Evolutionary conservation across 2,113 vertebrate genomes (phyloP).

Genomic region (Poicephalus meyeri): DNA sequence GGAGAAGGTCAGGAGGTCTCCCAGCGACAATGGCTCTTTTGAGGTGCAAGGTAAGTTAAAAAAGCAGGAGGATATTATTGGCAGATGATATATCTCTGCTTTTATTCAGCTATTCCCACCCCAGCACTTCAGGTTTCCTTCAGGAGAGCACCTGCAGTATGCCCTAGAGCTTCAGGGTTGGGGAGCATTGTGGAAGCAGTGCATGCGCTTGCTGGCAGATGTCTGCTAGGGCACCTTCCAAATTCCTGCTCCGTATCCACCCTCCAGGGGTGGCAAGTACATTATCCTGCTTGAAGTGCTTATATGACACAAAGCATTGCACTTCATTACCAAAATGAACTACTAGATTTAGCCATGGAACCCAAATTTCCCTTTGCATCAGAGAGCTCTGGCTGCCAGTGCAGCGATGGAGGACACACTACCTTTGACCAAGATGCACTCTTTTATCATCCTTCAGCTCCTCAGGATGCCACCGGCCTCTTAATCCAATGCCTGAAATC

Average conservation of each 20-base stretch:
- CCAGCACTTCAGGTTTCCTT: not conserved
- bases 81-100: not conserved
- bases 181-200: not conserved
- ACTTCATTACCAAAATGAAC: not conserved
- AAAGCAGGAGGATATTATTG: not conserved
- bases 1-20: constrained; percentile 82
- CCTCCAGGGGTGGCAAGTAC: not conserved
- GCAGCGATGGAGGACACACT: not conserved
- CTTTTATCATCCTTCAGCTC: not conserved
- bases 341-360: not conserved
- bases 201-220: not conserved
- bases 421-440: not conserved
- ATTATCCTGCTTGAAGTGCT: not conserved
- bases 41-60: constrained; percentile 84
- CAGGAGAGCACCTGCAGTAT: not conserved
- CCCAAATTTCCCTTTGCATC: not conserved
- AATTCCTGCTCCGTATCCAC: not conserved
- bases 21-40: constrained; percentile 80
- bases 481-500: not conserved
- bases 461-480: not conserved
- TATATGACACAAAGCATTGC: not conserved
- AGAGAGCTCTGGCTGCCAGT: not conserved
- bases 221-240: not conserved
- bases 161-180: not conserved
- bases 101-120: constrained; percentile 6